phyloP scores from a whole-genome alignment of 2,888 invertebrate species.

The Pherbina coryleti region DNA sequence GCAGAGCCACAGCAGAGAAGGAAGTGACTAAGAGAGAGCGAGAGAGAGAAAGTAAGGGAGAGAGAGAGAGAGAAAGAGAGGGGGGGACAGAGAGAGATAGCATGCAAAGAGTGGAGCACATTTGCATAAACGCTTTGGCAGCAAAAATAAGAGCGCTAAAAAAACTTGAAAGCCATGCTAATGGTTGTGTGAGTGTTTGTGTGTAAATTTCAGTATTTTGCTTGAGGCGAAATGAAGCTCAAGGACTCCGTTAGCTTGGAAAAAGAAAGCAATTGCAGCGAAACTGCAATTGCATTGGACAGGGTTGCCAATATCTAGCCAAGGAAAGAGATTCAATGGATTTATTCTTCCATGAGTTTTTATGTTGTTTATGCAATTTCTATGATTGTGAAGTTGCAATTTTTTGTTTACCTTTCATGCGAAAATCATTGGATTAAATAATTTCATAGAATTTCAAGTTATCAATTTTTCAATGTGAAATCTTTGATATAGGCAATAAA shows the following conservation, averaged over 20 bases:
- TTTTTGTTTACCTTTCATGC: too few species aligned
- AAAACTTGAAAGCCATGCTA: slow-evolving; percentile 20
- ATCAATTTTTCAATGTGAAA: too few species aligned
- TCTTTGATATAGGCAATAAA: not conserved
- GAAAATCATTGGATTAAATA: too few species aligned
- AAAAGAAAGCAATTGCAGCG: slow-evolving; percentile 3
- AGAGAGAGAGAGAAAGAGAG: too few species aligned
- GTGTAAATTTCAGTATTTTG: not conserved
- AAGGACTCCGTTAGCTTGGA: slow-evolving; percentile 12
- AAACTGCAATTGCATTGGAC: not conserved
- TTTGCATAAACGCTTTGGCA: slow-evolving; percentile 33
- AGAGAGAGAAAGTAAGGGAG: not conserved
- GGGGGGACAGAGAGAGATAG: not conserved
- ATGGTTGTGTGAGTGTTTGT: not conserved
- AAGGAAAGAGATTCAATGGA: not conserved
- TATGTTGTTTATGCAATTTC: too few species aligned
- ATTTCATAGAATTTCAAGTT: too few species aligned
- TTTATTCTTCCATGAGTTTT: not conserved
- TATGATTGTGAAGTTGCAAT: too few species aligned
- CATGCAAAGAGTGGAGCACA: slow-evolving; percentile 7
- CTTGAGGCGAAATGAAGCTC: slow-evolving; percentile 2
- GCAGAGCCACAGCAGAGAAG: not conserved
- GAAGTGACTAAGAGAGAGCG: not conserved
- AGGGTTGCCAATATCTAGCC: not conserved
- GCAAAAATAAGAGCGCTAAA: not conserved